Base-by-base conservation (phyloP, 2,797 vertebrate genomes). In the Limosa lapponica region DNA sequence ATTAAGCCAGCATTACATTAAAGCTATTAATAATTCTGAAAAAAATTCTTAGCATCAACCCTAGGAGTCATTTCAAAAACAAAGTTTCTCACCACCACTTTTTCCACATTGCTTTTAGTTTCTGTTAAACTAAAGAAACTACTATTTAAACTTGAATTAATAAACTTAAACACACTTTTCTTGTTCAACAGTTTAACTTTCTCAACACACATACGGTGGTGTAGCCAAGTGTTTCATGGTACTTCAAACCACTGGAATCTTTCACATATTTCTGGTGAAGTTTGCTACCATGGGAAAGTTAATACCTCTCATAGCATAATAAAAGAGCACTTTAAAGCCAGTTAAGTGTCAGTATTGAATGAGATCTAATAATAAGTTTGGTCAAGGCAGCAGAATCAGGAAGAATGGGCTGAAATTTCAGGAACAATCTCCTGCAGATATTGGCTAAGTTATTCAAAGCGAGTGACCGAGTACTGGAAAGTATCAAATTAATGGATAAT, bases 401-500 rank as follows among this genome's bases (percentile, higher is more conserved):
- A 95, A 94, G 30, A 82, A 90, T 87, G 91, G 94, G 83, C 86
- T 94, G 88, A 80, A 93, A 82, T 90, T 73, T 95, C 91, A 90
- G 87, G 58, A 95, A 91, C 55, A 86, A 58, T 43, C 51, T 95
- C 77, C 83, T 87, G 73, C 67, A 93, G 59, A 51, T 82, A 94
- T 6, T 46, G 58, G 37, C 69, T 83, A 62, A 54, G 58, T 92
- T 96, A 80, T 30, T 87, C 71, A 84, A 89, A 71, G 65, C 44
- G 80, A 92, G 41, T 69, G 77, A 90, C 37, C 14, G 54, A 91
- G 49, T 92, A 95, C 58, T 73, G 30, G 80, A 95, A 93, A 93
- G 64, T 44, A 89, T 16, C 83, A 91, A 93, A 89, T 82, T 84
- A 83, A 89, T 37, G 23, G 70, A 51, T 81, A 96, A 87, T 49